Evolutionary conservation across 2,113 vertebrate species (phyloP), one percentile per base, ranked within the genome.

Genomic region (Saguinus imperator): DNA sequence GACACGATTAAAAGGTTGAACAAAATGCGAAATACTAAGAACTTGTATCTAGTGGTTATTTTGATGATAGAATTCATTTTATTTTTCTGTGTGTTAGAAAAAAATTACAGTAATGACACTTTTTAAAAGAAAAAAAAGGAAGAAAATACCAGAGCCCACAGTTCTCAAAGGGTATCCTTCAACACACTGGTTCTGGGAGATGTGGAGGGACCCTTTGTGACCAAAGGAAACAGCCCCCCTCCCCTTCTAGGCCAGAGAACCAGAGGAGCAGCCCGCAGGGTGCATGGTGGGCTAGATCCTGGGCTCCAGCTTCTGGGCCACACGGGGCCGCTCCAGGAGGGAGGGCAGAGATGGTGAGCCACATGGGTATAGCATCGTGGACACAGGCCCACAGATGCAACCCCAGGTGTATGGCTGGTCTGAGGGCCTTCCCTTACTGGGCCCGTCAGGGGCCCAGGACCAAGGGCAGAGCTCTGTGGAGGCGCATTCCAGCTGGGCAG

Each of bases 391-490:
- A 35, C 32, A 35, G 64, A 86, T 43, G 27, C 7, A 32, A 10
- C 13, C 32, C 55, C 20, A 1, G 12, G 70, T 23, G 37, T 68
- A 10, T 0, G 7, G 64, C 64, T 57, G 23, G 40, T 32, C 27
- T n/a, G 37, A 76, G 23, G 16, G 58, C 13, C n/a, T 13, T 10
- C 6, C 50, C 1, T 70, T 7, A 5, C 35, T 27, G 23, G 45
- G 45, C 72, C 2, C 1, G 35, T 18, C 72, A 7, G 6, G 6
- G 9, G 40, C 27, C 48, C 10, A 3, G 50, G 72, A 40, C 12
- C 75, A 23, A 32, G 25, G 16, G 14, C 0, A 8, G 13, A 27
- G 18, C 32, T 32, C 1, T 1, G 58, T 1, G 2, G 66, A 17
- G 5, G 13, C 29, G 23, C 25, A 2, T 9, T 25, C 45, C n/a